Base-by-base conservation (phyloP, 2,113 vertebrate species). In the Psophia crepitans region DNA sequence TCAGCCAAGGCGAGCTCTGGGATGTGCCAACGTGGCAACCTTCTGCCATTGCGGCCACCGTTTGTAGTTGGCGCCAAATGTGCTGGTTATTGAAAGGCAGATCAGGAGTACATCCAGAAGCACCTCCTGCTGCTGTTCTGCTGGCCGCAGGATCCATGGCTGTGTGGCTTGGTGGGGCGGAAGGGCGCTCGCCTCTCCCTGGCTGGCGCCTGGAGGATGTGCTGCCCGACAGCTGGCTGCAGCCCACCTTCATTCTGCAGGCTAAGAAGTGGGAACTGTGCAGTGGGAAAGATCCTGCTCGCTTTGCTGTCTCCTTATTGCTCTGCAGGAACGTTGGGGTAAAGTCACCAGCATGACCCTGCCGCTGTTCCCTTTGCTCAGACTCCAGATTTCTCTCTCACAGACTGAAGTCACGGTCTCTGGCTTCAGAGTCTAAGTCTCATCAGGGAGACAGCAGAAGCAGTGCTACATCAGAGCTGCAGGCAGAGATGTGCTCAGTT, bases 1-100 rank as follows among this genome's bases (percentile, higher is more conserved):
- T 43, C n/a, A 60, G 46, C n/a, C 5, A 6, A 46, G 27, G n/a
- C 37, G n/a, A 28, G 51, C 8, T 58, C 16, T n/a, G 24, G 65
- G 14, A 41, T 0, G 3, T 46, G 30, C 44, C 1, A 0, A 44
- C 2, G 2, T 17, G n/a, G 53, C 39, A 75, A 41, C 44, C 11
- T 74, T 32, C 28, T 58, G 41, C 84, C 37, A 4, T 39, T 1
- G 12, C 1, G 0, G 44, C 24, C 3, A 2, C 51, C 11, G 8
- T 17, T 41, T n/a, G 49, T 65, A 64, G 51, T 19, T 53, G 37
- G 64, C 77, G 26, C 43, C 0, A 4, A 76, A 51, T 8, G 14
- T 44, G 19, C 33, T 44, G 64, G 23, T 57, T 37, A 22, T 70
- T 44, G 33, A 37, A 49, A 30, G 0, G 1, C 0, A 2, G 41